Percentiles rank a stretch among this genome's conserved stretches.
These are phyloP conservation scores for Ceratosolen fusciceps DNA, from an alignment of 1,140 invertebrate species.

Conservation along the genomic window DNA sequence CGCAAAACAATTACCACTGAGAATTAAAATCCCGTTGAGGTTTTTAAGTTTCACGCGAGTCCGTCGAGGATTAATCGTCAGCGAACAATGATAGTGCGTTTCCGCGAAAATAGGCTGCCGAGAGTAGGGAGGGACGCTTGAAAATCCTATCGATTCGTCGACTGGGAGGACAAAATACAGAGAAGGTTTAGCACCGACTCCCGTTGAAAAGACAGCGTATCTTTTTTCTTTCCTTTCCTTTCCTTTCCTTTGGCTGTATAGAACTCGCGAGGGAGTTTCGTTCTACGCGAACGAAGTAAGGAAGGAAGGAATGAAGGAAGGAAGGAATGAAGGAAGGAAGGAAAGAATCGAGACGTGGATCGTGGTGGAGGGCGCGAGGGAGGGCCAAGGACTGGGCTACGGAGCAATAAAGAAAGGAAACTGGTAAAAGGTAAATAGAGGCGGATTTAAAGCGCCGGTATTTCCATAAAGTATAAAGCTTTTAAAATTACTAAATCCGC, in stretches of 20 bases:
- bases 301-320: not conserved
- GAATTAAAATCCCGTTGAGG: too few relatives aligned
- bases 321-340: not conserved
- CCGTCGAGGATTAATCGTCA: too few relatives aligned
- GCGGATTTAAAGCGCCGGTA: not conserved
- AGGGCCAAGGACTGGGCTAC: too few relatives aligned
- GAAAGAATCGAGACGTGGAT: not conserved
- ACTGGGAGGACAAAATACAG: too few relatives aligned
- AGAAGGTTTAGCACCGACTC: too few relatives aligned
- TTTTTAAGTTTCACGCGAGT: too few relatives aligned
- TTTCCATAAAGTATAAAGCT: not conserved
- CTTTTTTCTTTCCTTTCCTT: slow-evolving; percentile 10
- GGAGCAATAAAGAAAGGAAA: not conserved
- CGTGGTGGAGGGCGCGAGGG: not conserved
- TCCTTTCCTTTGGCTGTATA: too few relatives aligned
- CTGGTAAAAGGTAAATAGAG: not conserved
- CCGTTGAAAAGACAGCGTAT: too few relatives aligned
- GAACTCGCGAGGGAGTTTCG: not conserved
- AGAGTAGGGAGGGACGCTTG: not conserved
- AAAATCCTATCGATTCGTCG: slow-evolving; percentile 43
- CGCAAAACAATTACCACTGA: too few relatives aligned
- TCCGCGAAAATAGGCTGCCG: not conserved
- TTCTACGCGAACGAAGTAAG: not conserved
- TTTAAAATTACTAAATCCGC: not conserved
- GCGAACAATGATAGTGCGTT: too few relatives aligned